Base-by-base conservation (phyloP, 2,113 vertebrate species). In the Bubalus kerabau region DNA sequence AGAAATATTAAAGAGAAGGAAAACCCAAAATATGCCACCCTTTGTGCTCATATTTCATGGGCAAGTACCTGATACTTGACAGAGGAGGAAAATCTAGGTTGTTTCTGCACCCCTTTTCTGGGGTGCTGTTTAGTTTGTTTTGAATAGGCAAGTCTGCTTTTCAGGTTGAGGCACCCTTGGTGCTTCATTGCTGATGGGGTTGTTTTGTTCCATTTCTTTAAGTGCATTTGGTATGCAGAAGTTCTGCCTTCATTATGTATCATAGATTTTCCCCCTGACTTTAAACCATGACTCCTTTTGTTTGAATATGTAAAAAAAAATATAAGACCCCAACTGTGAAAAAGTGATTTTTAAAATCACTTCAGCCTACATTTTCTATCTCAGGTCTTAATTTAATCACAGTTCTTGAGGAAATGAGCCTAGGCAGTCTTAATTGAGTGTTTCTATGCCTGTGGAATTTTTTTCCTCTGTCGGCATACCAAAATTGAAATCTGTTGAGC, bases 361-460 rank as follows among this genome's bases (percentile, higher is more conserved):
- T 92, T 78, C 52, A 90, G 91, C 59, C 78, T 54, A 91, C 71
- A 90, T 97, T 97, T 97, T 87, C 83, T 60, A 40, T 54, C 91
- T 84, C 86, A 80, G 52, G 83, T 94, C 90, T 96, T 97, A 95
- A 97, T 98, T 97, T 98, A 97, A 98, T 98, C 95, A 95, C 56
- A 30, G 91, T 87, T 96, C 91, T 93, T 87, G 59, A 95, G 95
- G 96, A 97, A 97, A 82, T 97, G 97, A 97, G 91, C 83, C 88
- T 62, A 91, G 82, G 78, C 95, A 60, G 32, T 87, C 85, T 90
- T 93, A 97, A 97, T 81, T 97, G 97, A 96, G 46, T 67, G 48
- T 62, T 88, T 91, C 43, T 81, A 0, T 91, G 96, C 67, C 88
- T 91, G 56, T 96, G 81, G 96, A 95, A 81, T 95, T 95, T 88